phyloP scores from a whole-genome alignment of 1,140 invertebrate genomes.

The Drosophila pseudoananassae region DNA sequence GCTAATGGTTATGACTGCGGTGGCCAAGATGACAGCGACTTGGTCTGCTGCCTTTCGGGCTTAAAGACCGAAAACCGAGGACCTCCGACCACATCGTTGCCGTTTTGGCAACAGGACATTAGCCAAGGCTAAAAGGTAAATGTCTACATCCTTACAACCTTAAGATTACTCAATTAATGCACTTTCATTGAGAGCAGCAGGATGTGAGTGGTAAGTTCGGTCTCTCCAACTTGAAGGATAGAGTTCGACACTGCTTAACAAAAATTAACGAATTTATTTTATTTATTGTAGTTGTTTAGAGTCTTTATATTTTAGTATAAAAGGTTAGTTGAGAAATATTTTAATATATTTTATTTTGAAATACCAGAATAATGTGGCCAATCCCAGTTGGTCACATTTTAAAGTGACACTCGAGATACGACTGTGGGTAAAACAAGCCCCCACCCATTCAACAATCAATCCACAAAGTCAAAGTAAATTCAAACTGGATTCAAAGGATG shows the following conservation, averaged over 20 bases:
- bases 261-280: neutral
- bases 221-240: neutral
- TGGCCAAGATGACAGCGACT: conserved; percentile 72
- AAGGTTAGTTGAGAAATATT: too few species aligned
- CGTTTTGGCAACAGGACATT: conserved; percentile 15
- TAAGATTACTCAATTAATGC: conserved; percentile 80
- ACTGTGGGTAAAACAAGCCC: too few species aligned
- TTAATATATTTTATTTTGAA: too few species aligned
- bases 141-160: conserved; percentile 55
- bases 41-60: conserved; percentile 20
- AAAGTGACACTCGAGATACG: neutral
- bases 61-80: conserved; percentile 40
- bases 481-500: conserved; percentile 6
- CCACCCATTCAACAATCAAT: conserved; percentile 23
- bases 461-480: conserved; percentile 58
- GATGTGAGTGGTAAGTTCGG: neutral
- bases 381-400: neutral
- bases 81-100: conserved; percentile 15
- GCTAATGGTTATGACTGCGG: conserved; percentile 82
- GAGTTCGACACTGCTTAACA: neutral
- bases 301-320: too few species aligned
- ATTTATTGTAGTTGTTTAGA: neutral
- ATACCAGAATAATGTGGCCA: too few species aligned
- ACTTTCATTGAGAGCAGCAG: conserved; percentile 44
- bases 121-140: conserved; percentile 62